A percentile compares a stretch with the other conserved stretches of the same genome.
Evolutionary conservation across 2,113 vertebrate species (phyloP).

Genomic region (Halcyon senegalensis): DNA sequence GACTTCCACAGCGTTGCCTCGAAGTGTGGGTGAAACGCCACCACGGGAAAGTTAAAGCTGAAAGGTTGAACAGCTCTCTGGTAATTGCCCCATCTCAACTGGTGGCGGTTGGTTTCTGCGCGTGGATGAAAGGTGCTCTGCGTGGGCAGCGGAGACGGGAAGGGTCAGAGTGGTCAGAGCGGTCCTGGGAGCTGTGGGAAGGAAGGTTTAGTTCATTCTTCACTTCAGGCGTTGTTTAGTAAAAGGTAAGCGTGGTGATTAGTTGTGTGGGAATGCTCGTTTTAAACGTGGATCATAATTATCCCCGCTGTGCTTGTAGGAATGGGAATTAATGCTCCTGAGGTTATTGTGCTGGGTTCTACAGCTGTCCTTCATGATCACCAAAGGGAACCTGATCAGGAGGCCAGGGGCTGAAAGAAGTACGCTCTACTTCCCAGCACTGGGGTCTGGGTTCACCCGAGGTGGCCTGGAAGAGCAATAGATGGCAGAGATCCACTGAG

Average conservation of each 20-base stretch:
- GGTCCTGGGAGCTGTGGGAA: not conserved
- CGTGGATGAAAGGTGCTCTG: not conserved
- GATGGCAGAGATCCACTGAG: not conserved
- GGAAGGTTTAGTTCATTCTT: not conserved
- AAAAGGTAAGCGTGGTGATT: not conserved
- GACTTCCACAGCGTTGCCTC: not conserved
- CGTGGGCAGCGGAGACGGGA: not conserved
- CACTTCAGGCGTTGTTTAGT: not conserved
- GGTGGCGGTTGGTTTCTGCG: not conserved
- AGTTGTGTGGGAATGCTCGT: not conserved
- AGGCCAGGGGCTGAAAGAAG: not conserved
- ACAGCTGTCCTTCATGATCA: not conserved
- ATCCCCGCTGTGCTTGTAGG: not conserved
- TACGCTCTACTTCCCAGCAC: rapidly evolving
- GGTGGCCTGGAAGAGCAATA: not conserved
- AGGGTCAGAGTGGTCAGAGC: not conserved
- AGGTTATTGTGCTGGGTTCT: not conserved
- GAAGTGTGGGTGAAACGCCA: rapidly evolving
- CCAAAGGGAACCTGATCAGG: not conserved
- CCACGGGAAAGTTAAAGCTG: not conserved
- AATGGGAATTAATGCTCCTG: not conserved
- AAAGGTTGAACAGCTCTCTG: not conserved
- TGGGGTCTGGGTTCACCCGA: not conserved
- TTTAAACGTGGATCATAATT: not conserved
- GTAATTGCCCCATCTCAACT: not conserved